These are phyloP conservation scores for Pocillopora damicornis DNA, from an alignment of 64 coral and sea anemone genomes.

Conservation along the genomic window DNA sequence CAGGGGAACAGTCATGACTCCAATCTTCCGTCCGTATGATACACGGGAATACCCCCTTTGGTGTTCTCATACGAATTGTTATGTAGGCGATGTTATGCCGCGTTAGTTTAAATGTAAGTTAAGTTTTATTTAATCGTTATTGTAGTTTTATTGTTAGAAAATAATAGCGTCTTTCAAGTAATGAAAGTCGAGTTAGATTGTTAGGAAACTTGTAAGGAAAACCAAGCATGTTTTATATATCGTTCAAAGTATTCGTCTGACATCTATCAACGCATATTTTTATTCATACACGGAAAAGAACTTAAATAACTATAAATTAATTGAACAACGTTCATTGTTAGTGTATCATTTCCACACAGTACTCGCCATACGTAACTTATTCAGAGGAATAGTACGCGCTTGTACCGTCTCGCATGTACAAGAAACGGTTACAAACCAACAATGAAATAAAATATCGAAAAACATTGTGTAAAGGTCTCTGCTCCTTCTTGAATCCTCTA, in stretches of 20 bases:
- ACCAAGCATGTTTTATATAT: neutral
- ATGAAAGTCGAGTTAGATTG: neutral
- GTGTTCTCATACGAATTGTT: neutral
- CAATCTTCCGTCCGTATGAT: conserved; percentile 76
- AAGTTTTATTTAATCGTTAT: conserved; percentile 29
- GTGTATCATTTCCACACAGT: neutral
- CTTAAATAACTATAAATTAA: neutral
- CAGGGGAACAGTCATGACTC: conserved; percentile 69
- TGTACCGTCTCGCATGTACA: neutral
- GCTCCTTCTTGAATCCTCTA: neutral
- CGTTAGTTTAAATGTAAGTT: conserved; percentile 15
- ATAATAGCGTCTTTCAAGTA: neutral
- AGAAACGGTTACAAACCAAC: neutral
- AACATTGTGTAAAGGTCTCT: neutral
- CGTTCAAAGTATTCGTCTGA: neutral
- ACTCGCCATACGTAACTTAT: conserved; percentile 23
- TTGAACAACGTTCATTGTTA: conserved; percentile 8
- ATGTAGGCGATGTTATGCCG: neutral
- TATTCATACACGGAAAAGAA: conserved; percentile 1
- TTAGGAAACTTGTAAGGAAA: neutral
- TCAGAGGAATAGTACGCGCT: neutral
- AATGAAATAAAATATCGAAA: neutral
- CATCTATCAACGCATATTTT: neutral
- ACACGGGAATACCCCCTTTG: no score
- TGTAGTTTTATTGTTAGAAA: conserved; percentile 10